Percentiles rank a stretch among this genome's conserved stretches.
Conservation (phyloP, 2,113 vertebrate genomes). For the Petroica traversi region DNA sequence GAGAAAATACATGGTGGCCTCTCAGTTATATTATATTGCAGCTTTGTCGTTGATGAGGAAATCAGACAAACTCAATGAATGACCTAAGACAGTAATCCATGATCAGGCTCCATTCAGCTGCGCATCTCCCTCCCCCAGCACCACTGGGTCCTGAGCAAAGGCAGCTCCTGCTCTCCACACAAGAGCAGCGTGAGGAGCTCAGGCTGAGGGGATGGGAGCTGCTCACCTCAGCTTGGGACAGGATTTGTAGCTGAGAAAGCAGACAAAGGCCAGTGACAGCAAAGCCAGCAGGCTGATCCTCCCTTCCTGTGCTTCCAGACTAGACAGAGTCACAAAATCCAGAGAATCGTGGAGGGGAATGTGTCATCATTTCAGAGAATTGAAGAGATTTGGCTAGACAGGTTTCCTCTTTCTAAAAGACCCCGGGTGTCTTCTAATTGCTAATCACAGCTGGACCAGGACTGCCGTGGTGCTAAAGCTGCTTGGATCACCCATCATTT, state of each 20-base stretch:
- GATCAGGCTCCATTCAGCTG: conserved; percentile 30
- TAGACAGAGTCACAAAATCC: not conserved
- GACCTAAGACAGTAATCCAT: conserved; percentile 43
- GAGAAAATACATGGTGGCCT: conserved; percentile 53
- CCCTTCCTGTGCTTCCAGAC: not conserved
- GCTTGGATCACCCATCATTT: not conserved
- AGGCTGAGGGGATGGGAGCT: not conserved
- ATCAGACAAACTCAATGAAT: conserved; percentile 36
- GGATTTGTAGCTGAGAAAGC: not conserved
- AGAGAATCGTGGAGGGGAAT: not conserved
- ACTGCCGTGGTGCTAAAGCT: conserved; percentile 1
- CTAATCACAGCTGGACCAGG: not conserved
- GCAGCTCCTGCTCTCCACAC: not conserved
- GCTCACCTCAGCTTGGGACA: not conserved
- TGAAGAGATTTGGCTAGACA: not conserved
- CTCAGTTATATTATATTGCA: conserved; percentile 76
- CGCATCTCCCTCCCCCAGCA: conserved; percentile 27
- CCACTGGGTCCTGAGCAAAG: not conserved
- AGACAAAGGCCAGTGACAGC: not conserved
- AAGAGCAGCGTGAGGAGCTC: not conserved
- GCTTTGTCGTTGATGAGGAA: conserved; percentile 65
- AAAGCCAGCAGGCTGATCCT: not conserved
- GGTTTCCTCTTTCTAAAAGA: conserved; percentile 11
- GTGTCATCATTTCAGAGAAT: not conserved
- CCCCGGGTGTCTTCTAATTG: not conserved